Evolutionary conservation across 2,113 vertebrate species (phyloP), one percentile per base, ranked within the genome.

Genomic region (Oncorhynchus nerka): DNA sequence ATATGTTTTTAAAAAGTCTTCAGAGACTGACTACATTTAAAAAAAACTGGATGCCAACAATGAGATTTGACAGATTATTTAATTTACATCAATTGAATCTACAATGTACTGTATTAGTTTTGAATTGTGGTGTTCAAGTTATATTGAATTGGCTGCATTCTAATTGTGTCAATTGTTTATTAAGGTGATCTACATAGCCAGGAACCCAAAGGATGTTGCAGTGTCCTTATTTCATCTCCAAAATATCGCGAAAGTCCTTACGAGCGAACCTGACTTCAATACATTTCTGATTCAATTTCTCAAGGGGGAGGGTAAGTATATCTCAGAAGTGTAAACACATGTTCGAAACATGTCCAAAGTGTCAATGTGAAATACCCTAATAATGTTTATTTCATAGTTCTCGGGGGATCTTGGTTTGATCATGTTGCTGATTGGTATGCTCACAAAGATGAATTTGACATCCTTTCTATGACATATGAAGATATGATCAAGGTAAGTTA

Each of bases 401-500:
- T 81, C 3, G 78, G 19, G 30, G 88, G 86, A 24, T 80, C 61
- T 0, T 94, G 92, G 92, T 79, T 92, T 66, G 92, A 94, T 71
- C 90, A 93, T 0, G 7, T 94, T n/a, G 85, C 11, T 85, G 92
- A 89, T 77, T 93, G 93, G 92, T 90, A 81, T 57, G 76, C 73
- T 34, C 89, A 93, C 57, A 92, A 78, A 74, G 81, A 88, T 34
- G 88, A 93, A 59, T 94, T 93, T 86, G 92, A 88, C 73, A 92
- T 94, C 71, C 81, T 93, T 16, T 93, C 94, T 75, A 71, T 94
- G 32, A 89, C 83, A 19, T 95, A 90, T 59, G 92, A 95, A 78
- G 92, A 94, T 12, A 92, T 94, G 91, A 92, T 90, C 70, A 93
- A 91, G 90, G 91, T 93, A 82, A 89, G 81, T 28, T 4, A 0